Evolutionary conservation across 2,797 vertebrate genomes (phyloP).

Genomic region (Acrossocheilus fasciatus): DNA sequence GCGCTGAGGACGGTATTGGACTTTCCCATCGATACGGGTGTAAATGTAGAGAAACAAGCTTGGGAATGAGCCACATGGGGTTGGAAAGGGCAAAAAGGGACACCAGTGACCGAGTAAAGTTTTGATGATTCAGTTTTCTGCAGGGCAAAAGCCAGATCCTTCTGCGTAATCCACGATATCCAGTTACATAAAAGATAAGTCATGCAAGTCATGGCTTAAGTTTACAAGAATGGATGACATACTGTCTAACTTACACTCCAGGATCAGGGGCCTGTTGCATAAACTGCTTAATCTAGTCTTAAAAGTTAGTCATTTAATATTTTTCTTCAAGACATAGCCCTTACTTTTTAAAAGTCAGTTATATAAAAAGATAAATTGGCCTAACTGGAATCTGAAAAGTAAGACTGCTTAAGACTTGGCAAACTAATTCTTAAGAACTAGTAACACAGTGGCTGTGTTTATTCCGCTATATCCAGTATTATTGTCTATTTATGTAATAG

Average conservation of each 20-base stretch:
- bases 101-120: conserved; percentile 1
- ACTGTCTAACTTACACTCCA: neutral
- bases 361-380: neutral
- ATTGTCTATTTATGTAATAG: neutral
- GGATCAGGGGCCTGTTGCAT: neutral
- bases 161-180: neutral
- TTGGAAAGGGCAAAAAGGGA: conserved; percentile 10
- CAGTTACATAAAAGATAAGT: conserved; percentile 10
- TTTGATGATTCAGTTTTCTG: conserved; percentile 23
- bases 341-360: neutral
- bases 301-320: neutral
- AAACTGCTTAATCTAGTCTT: neutral
- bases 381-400: neutral
- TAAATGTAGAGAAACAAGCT: neutral
- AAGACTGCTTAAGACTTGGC: neutral
- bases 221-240: neutral
- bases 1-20: neutral
- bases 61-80: neutral
- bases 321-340: neutral
- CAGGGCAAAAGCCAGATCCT: conserved; percentile 15
- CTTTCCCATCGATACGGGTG: conserved; percentile 27
- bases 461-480: neutral
- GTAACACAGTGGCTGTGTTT: neutral
- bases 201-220: neutral
- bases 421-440: neutral